Conservation (phyloP, 2,888 invertebrate genomes). For the Carterocephalus palaemon region DNA sequence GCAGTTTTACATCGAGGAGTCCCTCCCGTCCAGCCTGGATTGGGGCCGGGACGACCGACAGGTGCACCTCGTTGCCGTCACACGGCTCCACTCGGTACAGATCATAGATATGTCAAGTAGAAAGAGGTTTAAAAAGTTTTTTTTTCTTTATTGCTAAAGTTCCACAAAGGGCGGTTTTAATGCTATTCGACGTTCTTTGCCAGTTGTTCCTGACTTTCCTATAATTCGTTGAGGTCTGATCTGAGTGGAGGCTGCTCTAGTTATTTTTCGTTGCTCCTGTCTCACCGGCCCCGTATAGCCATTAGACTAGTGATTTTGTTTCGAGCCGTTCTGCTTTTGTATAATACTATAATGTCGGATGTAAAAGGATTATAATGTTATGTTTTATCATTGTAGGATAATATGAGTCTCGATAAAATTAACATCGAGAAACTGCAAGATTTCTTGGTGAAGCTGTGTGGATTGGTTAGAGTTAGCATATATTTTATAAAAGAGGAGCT, state of each 20-base stretch:
- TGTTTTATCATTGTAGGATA: slow-evolving; percentile 79
- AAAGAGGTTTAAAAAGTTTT: too few relatives aligned
- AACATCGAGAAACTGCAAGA: slow-evolving; percentile 82
- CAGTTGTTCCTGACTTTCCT: too few relatives aligned
- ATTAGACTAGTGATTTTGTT: slow-evolving; percentile 34
- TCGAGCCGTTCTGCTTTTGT: slow-evolving; percentile 13
- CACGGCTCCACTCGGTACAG: slow-evolving; percentile 33
- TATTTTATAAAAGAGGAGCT: slow-evolving; percentile 80
- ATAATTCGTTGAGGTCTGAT: slow-evolving; percentile 44
- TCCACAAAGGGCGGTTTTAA: too few relatives aligned
- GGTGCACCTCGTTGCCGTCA: slow-evolving; percentile 52
- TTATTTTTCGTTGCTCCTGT: slow-evolving; percentile 68
- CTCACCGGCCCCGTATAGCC: slow-evolving; percentile 62
- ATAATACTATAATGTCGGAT: not conserved
- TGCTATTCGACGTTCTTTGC: too few relatives aligned
- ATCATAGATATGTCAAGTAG: slow-evolving; percentile 19
- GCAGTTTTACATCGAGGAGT: slow-evolving; percentile 93
- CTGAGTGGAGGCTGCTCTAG: slow-evolving; percentile 45
- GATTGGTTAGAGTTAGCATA: slow-evolving; percentile 77
- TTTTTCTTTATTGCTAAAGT: too few relatives aligned
- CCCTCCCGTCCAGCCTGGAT: slow-evolving; percentile 90
- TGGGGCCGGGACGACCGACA: slow-evolving; percentile 78
- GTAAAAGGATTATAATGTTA: too few relatives aligned
- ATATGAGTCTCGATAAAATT: slow-evolving; percentile 82
- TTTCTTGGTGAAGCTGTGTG: slow-evolving; percentile 72